phyloP scores from a whole-genome alignment of 2,113 vertebrate species.

The Miniopterus natalensis region DNA sequence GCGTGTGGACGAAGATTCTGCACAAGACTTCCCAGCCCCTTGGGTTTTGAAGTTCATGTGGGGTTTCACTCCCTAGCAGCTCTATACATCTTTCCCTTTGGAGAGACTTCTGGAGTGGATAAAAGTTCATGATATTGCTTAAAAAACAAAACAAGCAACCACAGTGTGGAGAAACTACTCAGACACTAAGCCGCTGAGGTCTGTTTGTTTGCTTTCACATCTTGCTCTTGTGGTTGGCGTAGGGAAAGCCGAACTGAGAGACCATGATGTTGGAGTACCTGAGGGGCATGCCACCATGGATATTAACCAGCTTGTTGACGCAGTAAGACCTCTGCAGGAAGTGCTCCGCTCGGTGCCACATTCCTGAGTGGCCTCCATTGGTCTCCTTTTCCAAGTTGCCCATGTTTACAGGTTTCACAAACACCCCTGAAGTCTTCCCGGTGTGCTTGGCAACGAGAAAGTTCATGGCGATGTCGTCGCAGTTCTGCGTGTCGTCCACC shows the following conservation, averaged over 20 bases:
- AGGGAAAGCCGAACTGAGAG: slow-evolving; percentile 97
- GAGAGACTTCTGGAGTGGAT: slow-evolving; percentile 53
- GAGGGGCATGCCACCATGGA: slow-evolving; percentile 95
- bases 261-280: slow-evolving; percentile 96
- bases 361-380: slow-evolving; percentile 93
- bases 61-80: slow-evolving; percentile 24
- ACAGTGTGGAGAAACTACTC: slow-evolving; percentile 7
- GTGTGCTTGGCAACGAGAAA: slow-evolving; percentile 91
- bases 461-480: slow-evolving; percentile 97
- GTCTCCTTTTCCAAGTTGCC: slow-evolving; percentile 95
- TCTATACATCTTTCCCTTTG: not conserved
- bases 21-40: not conserved
- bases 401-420: slow-evolving; percentile 95
- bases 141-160: not conserved
- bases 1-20: not conserved
- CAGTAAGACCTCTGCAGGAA: slow-evolving; percentile 96
- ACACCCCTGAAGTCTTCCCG: slow-evolving; percentile 92
- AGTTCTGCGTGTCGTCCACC: slow-evolving; percentile 96
- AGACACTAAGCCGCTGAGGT: not conserved
- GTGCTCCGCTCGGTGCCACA: slow-evolving; percentile 97
- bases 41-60: slow-evolving; percentile 41
- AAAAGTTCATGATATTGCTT: slow-evolving; percentile 49
- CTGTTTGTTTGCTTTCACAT: slow-evolving; percentile 78
- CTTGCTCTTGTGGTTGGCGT: slow-evolving; percentile 95
- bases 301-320: slow-evolving; percentile 93